phyloP scores from a whole-genome alignment of 2,113 vertebrate species.

The Emberiza fucata region DNA sequence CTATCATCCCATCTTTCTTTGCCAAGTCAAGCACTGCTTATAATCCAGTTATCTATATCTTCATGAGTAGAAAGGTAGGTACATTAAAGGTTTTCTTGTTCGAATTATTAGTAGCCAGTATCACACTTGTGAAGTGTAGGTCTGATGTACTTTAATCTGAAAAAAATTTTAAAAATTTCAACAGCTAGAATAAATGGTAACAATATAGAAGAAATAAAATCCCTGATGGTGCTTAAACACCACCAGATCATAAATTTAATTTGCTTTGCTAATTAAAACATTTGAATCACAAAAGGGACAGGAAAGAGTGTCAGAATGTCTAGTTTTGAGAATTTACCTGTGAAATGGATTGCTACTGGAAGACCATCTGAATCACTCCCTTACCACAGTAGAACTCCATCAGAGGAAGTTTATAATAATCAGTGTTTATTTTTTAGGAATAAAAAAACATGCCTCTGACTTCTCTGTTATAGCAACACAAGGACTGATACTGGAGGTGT shows the following conservation, averaged over 20 bases:
- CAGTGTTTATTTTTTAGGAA: background rate
- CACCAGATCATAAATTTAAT: background rate
- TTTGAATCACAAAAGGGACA: background rate
- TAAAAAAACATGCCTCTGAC: background rate
- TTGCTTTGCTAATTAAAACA: background rate
- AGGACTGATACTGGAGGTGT: background rate
- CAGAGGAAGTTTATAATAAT: background rate
- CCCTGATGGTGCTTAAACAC: background rate
- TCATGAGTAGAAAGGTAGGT: conserved; percentile 92
- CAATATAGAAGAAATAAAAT: background rate
- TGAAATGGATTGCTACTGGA: background rate
- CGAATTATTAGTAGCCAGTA: background rate
- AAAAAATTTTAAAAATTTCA: background rate
- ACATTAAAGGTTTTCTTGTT: background rate
- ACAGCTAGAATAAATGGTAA: background rate
- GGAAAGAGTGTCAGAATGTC: background rate
- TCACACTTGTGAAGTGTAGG: background rate
- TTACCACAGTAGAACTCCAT: background rate
- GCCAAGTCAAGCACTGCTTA: conserved; percentile 89
- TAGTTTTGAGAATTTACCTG: background rate
- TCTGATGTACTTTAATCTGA: background rate
- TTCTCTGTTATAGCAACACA: background rate
- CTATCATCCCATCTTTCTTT: conserved; percentile 87
- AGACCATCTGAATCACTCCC: background rate
- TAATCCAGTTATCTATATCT: conserved; percentile 89